Evolutionary conservation across 1,140 invertebrate species (phyloP).

Genomic region (Tribolium castaneum): DNA sequence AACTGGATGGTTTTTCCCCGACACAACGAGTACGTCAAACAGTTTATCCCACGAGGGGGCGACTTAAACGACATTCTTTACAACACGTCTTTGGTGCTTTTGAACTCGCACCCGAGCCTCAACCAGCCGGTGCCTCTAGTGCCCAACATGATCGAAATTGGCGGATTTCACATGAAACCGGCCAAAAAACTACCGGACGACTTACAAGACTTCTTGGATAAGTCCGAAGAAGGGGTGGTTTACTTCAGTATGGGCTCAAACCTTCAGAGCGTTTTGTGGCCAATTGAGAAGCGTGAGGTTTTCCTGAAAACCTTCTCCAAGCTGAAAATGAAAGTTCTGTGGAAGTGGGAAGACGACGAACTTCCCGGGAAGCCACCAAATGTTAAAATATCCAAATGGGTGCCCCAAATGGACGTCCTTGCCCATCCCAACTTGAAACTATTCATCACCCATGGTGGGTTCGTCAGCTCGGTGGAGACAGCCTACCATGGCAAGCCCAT

Average conservation of each 20-base stretch:
- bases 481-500: constrained; percentile 66
- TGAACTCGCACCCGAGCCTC: constrained; percentile 70
- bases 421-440: constrained; percentile 57
- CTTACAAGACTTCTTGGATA: constrained; percentile 65
- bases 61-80: constrained; percentile 66
- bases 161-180: constrained; percentile 66
- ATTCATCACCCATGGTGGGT: constrained; percentile 50
- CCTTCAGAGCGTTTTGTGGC: constrained; percentile 65
- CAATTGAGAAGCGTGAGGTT: constrained; percentile 53
- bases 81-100: constrained; percentile 67
- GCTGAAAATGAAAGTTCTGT: constrained; percentile 62
- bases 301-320: constrained; percentile 54
- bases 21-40: constrained; percentile 61
- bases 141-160: constrained; percentile 69
- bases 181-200: constrained; percentile 63
- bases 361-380: constrained; percentile 70
- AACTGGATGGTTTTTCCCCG: constrained; percentile 53
- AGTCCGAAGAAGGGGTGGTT: constrained; percentile 66
- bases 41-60: constrained; percentile 64
- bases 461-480: constrained; percentile 60
- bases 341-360: constrained; percentile 69
- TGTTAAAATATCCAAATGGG: constrained; percentile 73
- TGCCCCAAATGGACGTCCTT: constrained; percentile 78
- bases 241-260: constrained; percentile 71
- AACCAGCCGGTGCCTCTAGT: constrained; percentile 67